Evolutionary conservation across 2,797 vertebrate species (phyloP).

Genomic region (Eulemur rubriventer): DNA sequence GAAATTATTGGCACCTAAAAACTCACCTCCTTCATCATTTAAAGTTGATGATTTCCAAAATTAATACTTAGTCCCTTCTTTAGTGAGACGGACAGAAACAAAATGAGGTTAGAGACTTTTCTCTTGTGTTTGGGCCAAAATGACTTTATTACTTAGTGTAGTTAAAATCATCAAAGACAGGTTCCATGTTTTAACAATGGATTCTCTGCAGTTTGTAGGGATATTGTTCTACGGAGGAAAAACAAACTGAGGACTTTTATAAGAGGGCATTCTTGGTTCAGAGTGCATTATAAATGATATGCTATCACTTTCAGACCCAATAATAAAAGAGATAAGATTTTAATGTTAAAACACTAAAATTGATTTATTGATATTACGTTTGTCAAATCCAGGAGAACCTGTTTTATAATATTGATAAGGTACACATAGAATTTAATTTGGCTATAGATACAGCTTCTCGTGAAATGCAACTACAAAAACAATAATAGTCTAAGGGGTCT

Average conservation of each 20-base stretch:
- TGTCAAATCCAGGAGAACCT: constrained; percentile 50
- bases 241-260: constrained; percentile 72
- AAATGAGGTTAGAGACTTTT: constrained; percentile 49
- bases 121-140: constrained; percentile 67
- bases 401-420: constrained; percentile 59
- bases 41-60: constrained; percentile 73
- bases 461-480: neutral
- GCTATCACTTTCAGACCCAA: constrained; percentile 79
- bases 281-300: constrained; percentile 73
- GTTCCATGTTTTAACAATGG: constrained; percentile 70
- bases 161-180: constrained; percentile 74
- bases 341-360: constrained; percentile 66
- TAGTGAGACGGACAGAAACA: constrained; percentile 55
- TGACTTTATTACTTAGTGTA: constrained; percentile 72
- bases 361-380: constrained; percentile 70
- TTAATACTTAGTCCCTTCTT: constrained; percentile 68
- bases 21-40: constrained; percentile 77
- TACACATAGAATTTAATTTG: constrained; percentile 1
- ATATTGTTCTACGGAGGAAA: constrained; percentile 67
- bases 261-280: constrained; percentile 77
- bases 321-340: constrained; percentile 70
- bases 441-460: neutral
- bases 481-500: neutral
- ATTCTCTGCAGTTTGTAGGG: constrained; percentile 67
- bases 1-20: constrained; percentile 81